Base-by-base conservation (phyloP, 1,140 invertebrate genomes). In the Ceratina calcarata region DNA sequence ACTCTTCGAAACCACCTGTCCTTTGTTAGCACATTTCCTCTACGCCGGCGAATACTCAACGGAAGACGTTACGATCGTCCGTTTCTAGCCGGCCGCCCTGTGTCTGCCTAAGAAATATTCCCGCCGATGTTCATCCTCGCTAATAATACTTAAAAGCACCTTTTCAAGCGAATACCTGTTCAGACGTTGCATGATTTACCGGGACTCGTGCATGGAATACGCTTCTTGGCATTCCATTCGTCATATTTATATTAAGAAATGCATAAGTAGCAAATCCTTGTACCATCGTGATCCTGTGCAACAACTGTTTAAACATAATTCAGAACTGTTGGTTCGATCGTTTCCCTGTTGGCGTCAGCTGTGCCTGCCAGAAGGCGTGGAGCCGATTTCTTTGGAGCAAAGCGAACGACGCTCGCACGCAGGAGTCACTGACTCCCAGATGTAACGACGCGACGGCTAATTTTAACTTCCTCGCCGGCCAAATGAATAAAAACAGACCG, bases 381-480 rank as follows among this genome's bases (percentile, higher is more conserved):
- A 76, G 49, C 55, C 20, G 32, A 27, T 86, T 87, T 86, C 83
- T 89, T 89, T 80, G 68, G 78, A 18, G 67, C 77, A 60, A 72
- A 73, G 70, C 75, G 77, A 78, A 69, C 61, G 71, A 80, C 79
- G 60, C 77, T 72, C 37, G 78, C 60, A 80, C 45, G 75, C 76
- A 80, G 79, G 80, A 87, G 87, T 86, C 89, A 85, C 53, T 85
- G 86, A 87, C 86, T 83, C 84, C 72, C 53, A 82, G 79, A 83
- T 74, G 77, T 79, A 84, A 83, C 78, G 83, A 78, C 79, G 67
- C 81, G 75, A 37, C 82, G 84, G 84, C 87, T 89, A 89, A 88
- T 88, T 89, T 89, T 89, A 89, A 87, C 89, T 85, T 85, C 70
- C 82, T 85, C 73, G 55, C 60, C 71, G 45, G 73, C 68, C 68